phyloP scores from a whole-genome alignment of 2,888 invertebrate genomes.

The Labia minor region DNA sequence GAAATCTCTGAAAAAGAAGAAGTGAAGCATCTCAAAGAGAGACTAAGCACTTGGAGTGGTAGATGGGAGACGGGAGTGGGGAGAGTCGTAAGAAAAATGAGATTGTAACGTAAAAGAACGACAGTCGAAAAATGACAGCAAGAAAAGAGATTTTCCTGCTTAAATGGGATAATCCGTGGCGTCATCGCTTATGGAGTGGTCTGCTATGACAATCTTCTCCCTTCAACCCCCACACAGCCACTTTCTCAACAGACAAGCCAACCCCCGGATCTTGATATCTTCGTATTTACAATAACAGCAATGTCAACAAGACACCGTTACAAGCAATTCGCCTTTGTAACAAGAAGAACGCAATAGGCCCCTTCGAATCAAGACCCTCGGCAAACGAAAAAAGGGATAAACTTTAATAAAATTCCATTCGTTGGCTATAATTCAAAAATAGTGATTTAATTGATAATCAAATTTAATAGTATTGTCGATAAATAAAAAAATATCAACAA shows the following conservation, averaged over 20 bases:
- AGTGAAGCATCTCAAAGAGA: neutral
- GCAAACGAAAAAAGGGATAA: neutral
- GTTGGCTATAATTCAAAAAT: neutral
- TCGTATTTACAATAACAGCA: neutral
- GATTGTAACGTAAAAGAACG: conserved; percentile 13
- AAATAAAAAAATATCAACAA: too few relatives aligned
- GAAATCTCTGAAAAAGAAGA: conserved; percentile 1
- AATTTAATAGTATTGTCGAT: too few relatives aligned
- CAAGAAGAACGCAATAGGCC: neutral
- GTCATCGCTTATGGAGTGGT: conserved; percentile 13
- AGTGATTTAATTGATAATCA: too few relatives aligned
- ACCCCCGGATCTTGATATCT: neutral
- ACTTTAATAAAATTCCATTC: neutral
- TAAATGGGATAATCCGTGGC: conserved; percentile 13
- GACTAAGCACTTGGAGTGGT: neutral
- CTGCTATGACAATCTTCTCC: neutral
- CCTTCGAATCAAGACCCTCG: neutral
- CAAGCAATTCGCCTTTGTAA: neutral
- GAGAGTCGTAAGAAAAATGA: neutral
- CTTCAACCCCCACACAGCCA: neutral
- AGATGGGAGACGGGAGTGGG: neutral
- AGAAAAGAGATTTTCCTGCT: neutral
- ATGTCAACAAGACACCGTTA: neutral
- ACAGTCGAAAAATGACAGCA: conserved; percentile 7
- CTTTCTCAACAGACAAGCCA: neutral